Percentiles rank a stretch among this genome's conserved stretches.
Conservation (phyloP, 2,888 invertebrate genomes). For the Physocephala rufipes region DNA sequence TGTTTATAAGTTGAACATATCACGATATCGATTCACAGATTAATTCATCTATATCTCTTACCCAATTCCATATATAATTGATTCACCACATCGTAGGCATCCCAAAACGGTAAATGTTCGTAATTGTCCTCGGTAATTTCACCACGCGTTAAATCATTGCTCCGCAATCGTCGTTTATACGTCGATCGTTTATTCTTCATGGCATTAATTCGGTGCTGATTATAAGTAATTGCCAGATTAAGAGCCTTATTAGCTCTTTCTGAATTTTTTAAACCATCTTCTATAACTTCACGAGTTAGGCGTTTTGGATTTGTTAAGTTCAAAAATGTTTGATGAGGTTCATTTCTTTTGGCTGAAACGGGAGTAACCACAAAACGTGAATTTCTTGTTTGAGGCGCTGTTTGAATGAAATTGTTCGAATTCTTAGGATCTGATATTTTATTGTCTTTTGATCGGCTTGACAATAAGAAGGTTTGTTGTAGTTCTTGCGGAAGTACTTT, state of each 20-base stretch:
- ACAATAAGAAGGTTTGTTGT: background rate
- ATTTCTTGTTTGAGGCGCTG: constrained; percentile 40
- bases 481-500: background rate
- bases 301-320: constrained; percentile 34
- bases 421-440: constrained; percentile 18
- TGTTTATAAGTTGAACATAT: too few species aligned
- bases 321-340: constrained; percentile 29
- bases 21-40: too few species aligned
- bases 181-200: constrained; percentile 58
- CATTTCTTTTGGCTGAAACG: constrained; percentile 34
- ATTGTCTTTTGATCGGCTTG: constrained; percentile 7
- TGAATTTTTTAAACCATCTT: too few species aligned
- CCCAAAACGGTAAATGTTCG: constrained; percentile 78
- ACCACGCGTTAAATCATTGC: constrained; percentile 46
- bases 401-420: constrained; percentile 6
- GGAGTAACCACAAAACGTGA: constrained; percentile 48
- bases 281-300: too few species aligned
- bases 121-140: constrained; percentile 44
- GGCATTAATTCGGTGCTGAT: constrained; percentile 57
- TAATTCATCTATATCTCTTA: constrained; percentile 57
- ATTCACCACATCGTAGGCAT: constrained; percentile 89
- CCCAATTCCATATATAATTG: constrained; percentile 86
- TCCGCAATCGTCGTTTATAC: constrained; percentile 52
- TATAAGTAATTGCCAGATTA: constrained; percentile 58
- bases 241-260: constrained; percentile 48